A percentile compares a stretch with the other conserved stretches of the same genome.
phyloP scores from a whole-genome alignment of 2,113 vertebrate genomes.

The Zonotrichia leucophrys region DNA sequence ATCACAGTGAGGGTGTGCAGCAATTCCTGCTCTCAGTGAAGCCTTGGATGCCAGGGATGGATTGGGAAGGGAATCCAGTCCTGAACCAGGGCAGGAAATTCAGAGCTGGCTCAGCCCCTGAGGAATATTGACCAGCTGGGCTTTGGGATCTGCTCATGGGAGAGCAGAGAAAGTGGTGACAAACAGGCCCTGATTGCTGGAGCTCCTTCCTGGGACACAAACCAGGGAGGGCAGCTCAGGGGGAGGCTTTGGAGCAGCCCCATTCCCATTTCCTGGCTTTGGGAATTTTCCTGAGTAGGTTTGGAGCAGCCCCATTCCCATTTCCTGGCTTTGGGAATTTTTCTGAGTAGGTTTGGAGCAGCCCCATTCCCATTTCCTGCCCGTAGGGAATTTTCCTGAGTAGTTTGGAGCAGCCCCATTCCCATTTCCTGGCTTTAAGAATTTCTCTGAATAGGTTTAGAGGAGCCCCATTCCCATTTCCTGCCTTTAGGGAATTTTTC shows the following conservation, averaged over 20 bases:
- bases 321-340: not conserved
- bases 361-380: not conserved
- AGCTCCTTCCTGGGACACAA: not conserved
- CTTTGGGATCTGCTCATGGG: not conserved
- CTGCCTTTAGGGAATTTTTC: not conserved
- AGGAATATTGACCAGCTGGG: not conserved
- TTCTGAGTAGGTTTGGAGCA: no score
- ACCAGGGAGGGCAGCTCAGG: not conserved
- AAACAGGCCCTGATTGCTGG: not conserved
- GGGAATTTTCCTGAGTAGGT: not conserved
- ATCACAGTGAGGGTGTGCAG: accelerated
- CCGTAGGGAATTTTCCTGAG: not conserved
- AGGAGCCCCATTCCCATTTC: not conserved
- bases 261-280: not conserved
- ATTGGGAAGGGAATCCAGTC: not conserved
- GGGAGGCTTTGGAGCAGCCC: accelerated
- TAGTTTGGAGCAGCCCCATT: not conserved
- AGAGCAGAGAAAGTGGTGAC: not conserved
- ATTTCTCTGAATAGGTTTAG: not conserved
- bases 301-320: not conserved
- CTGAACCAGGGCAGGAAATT: not conserved
- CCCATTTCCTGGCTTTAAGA: not conserved
- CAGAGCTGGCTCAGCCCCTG: not conserved
- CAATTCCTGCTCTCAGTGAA: not conserved
- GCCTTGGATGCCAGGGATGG: not conserved